Evolutionary conservation across 1,140 invertebrate species (phyloP), one percentile per base, ranked within the genome.

Genomic region (Drosophila suzukii): DNA sequence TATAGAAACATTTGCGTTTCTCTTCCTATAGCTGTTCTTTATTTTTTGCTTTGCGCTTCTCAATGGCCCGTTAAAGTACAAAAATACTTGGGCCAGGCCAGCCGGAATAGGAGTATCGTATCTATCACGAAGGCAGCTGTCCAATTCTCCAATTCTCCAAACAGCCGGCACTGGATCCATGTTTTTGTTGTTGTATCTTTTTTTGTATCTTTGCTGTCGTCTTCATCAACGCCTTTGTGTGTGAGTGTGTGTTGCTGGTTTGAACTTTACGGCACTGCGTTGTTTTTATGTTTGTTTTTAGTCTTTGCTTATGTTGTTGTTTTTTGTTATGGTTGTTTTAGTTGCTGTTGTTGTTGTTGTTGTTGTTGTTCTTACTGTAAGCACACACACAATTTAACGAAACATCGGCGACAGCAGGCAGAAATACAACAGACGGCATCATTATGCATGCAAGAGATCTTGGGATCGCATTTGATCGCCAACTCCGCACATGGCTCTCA

Each of bases 401-500:
- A 81, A 81, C 44, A 62, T 73, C 56, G 62, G 62, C 63, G 55
- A 53, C 58, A 70, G 68, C 68, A 58, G 53, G 43, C 58, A 43
- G 43, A 66, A 43, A 36, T 38, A 50, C 47, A 75, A 59, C 75
- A 51, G 46, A 62, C 66, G 60, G 59, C 58, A 49, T 70, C 74
- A 85, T 85, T 85, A 81, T 85, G 81, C 81, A 86, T 85, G 82
- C 78, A 70, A 85, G 68, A 58, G 82, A 85, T 77, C 66, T 67
- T 66, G 43, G 53, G 49, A 55, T 49, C 68, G 49, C 60, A 74
- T 59, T 79, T 58, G 78, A 81, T 81, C 79, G 78, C 79, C 65
- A 57, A 75, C 57, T 55, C 36, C 47, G 70, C 68, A 46, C 70
- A 76, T 72, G 71, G 71, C 72, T 78, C 39, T 43, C 49, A 30